A percentile compares a stretch with the other conserved stretches of the same genome.
phyloP scores from a whole-genome alignment of 2,888 invertebrate species.

The Papilio protenor region DNA sequence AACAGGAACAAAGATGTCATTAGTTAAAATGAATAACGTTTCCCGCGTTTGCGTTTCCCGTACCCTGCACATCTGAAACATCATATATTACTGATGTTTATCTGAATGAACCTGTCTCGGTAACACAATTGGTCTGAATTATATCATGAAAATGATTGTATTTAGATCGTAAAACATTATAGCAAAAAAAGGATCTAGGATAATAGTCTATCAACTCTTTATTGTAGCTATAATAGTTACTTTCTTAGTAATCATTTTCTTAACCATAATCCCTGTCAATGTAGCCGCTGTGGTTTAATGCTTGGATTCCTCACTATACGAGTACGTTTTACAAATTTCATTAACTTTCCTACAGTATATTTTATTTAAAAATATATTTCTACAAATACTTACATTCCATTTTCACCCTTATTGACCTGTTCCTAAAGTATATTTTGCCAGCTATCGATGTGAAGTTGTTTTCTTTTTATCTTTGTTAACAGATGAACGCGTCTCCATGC shows the following conservation, averaged over 20 bases:
- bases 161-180: not conserved
- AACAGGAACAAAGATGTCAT: not conserved
- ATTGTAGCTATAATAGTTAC: not conserved
- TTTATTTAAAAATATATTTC: slow-evolving; percentile 16
- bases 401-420: slow-evolving; percentile 2
- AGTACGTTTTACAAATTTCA: slow-evolving; percentile 18
- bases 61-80: not conserved
- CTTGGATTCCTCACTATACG: not conserved
- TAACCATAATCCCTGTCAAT: not conserved
- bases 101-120: too few species aligned
- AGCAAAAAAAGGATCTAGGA: not conserved
- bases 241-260: not conserved
- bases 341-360: not conserved
- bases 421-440: slow-evolving; percentile 46
- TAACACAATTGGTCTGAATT: too few species aligned
- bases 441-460: slow-evolving; percentile 38
- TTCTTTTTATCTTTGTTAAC: slow-evolving; percentile 72
- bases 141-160: too few species aligned
- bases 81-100: slow-evolving; percentile 17
- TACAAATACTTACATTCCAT: not conserved
- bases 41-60: not conserved
- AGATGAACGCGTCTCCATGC: slow-evolving; percentile 67
- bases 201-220: not conserved
- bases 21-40: not conserved
- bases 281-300: not conserved